Base-by-base conservation (phyloP, 1,140 invertebrate species). In the Trichomalopsis sarcophagae region DNA sequence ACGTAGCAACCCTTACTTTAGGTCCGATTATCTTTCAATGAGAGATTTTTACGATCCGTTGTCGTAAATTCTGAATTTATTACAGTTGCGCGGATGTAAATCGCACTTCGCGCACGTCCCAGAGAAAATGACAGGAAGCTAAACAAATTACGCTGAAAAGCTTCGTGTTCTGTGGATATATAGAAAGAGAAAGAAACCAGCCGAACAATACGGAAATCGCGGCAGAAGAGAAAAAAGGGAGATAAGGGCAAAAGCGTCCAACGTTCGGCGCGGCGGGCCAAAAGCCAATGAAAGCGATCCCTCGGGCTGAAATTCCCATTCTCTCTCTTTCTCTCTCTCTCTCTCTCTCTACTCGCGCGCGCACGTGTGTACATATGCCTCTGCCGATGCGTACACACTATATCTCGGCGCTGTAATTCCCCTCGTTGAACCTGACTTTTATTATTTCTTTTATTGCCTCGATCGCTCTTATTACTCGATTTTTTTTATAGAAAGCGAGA, bases 221-320 rank as follows among this genome's bases (percentile, higher is more conserved):
- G 17, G 21, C 21, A 62, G 33, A 36, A 33, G 23, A 62, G 78
- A 81, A 27, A 69, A 27, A 27, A 79, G 21, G 36, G 36, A 81
- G 62, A 71, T 5, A 33, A 71, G 23, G 47, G 55, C 55, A 62
- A 62, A 44, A 62, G 21, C 68, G 68, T 10, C 23, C 68, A 27
- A n/a, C 3, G 27, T 30, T 85, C 23, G 55, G 1, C 73, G 1
- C 73, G 78, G 81, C 73, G 78, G 81, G 79, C 87, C 89, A 89
- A 89, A 89, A 87, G 87, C 88, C 86, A 84, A 73, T 87, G 86
- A 89, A 89, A 88, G 80, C 87, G 88, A 88, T 81, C 84, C 87
- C 74, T 85, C 84, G 44, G 55, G 77, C 71, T 47, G 44, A 75
- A 85, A 81, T 50, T 76, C 14, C 13, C 36, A 69, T 66, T 47